Evolutionary conservation across 2,888 invertebrate species (phyloP), one percentile per base, ranked within the genome.

Genomic region (Hoplodrina blanda): DNA sequence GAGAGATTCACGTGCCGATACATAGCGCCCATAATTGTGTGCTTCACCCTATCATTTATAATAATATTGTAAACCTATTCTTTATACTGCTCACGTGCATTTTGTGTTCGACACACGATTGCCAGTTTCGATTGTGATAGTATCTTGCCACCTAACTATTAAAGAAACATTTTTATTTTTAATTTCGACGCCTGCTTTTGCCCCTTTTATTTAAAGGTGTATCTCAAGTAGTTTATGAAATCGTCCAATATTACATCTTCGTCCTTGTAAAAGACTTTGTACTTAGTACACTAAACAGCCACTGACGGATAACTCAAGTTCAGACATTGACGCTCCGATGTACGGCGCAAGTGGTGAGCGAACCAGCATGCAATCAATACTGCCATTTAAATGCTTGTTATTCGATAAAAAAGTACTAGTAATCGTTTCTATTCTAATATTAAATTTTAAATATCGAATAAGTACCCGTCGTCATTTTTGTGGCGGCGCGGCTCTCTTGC

Each of bases 211-310:
- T 85, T 84, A 84, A 85, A 78, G 78, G 82, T 85, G 84, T 84
- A 84, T 86, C 86, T 87, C 89, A 86, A 89, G 87, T 91, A 89
- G 87, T 89, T 89, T 89, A 92, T 87, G 85, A 91, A 94, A 93
- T 94, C 95, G 95, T 95, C 95, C 95, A 95, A 91, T 90, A 86
- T 92, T 90, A 95, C 91, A 95, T 94, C 95, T 95, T 95, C 96
- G 96, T 96, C 96, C 96, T 94, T 89, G 81, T 89, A 90, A 92
- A 95, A 95, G 96, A 96, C 96, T 96, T 84, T 90, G 95, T 95
- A 95, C 94, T 92, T 93, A 95, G 95, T 95, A 93, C 94, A 91
- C 84, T 81, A 85, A 86, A 85, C 85, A 87, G 83, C 88, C 89
- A 90, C 87, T 88, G 91, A 91, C 90, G 90, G 89, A 89, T 85